Conservation (phyloP, 2,113 vertebrate genomes). For the Siniperca chuatsi region DNA sequence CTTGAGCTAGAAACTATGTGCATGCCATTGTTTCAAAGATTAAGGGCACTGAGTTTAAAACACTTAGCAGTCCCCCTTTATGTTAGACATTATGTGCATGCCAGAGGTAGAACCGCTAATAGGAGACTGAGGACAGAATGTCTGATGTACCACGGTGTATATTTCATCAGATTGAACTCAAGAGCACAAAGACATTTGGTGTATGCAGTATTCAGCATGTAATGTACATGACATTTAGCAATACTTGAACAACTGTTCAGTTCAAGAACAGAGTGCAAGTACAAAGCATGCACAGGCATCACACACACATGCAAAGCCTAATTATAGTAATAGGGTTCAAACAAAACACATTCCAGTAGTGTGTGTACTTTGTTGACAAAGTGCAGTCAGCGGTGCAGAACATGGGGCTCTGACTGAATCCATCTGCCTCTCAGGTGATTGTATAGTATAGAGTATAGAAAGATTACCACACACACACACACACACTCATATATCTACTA, state of each 20-base stretch:
- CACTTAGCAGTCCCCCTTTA: constrained; percentile 1
- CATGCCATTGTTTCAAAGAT: constrained; percentile 61
- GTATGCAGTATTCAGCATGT: not conserved
- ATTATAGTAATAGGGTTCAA: constrained; percentile 67
- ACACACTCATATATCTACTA: not conserved
- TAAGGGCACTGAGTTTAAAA: constrained; percentile 46
- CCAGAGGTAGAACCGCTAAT: constrained; percentile 8
- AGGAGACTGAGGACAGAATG: not conserved
- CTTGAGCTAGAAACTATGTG: constrained; percentile 38
- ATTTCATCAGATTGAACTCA: not conserved
- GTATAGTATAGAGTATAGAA: not conserved
- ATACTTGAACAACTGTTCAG: constrained; percentile 27
- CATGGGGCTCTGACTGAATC: constrained; percentile 7
- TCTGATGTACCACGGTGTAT: not conserved
- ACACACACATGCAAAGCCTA: constrained; percentile 39
- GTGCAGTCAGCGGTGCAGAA: constrained; percentile 45
- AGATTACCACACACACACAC: not conserved
- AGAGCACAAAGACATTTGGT: not conserved
- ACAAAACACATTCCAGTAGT: constrained; percentile 51
- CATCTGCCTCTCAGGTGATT: constrained; percentile 28
- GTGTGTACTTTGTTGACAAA: constrained; percentile 38
- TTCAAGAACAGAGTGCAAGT: constrained; percentile 40
- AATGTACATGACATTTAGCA: constrained; percentile 21
- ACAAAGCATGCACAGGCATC: constrained; percentile 49
- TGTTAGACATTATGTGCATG: constrained; percentile 16